A percentile compares a stretch with the other conserved stretches of the same genome.
phyloP scores from a whole-genome alignment of 2,113 vertebrate species.

The Panthera tigris region DNA sequence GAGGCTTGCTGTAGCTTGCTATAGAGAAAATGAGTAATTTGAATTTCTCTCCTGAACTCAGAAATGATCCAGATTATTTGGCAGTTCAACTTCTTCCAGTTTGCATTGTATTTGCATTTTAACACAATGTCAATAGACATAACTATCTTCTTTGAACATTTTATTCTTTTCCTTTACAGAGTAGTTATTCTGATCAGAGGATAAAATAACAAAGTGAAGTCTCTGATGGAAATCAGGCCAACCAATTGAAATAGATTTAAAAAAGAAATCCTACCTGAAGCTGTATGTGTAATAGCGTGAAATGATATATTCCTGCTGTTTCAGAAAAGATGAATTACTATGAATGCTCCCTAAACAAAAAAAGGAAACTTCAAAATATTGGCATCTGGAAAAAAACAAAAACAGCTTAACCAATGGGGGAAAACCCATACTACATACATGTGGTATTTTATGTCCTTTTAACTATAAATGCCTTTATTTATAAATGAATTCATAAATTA shows the following conservation, averaged over 20 bases:
- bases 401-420: not conserved
- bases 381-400: not conserved
- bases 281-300: slow-evolving; percentile 39
- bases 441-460: not conserved
- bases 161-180: slow-evolving; percentile 57
- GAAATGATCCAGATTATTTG: slow-evolving; percentile 67
- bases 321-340: slow-evolving; percentile 43
- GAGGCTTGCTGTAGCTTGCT: slow-evolving; percentile 20
- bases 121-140: slow-evolving; percentile 50
- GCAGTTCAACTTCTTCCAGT: slow-evolving; percentile 40
- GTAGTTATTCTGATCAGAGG: slow-evolving; percentile 58
- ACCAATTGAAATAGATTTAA: slow-evolving; percentile 60
- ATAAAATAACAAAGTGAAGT: slow-evolving; percentile 67
- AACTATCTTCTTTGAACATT: slow-evolving; percentile 53
- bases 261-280: slow-evolving; percentile 55
- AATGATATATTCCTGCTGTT: slow-evolving; percentile 55
- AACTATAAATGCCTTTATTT: not conserved
- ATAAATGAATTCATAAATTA: slow-evolving; percentile 1
- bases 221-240: slow-evolving; percentile 61
- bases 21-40: slow-evolving; percentile 41
- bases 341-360: slow-evolving; percentile 1
- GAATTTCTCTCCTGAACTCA: slow-evolving; percentile 36
- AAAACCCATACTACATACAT: not conserved
- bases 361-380: slow-evolving; percentile 46
- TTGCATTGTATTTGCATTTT: slow-evolving; percentile 68